Evolutionary conservation across 2,888 invertebrate species (phyloP).

Genomic region (Ochropacha duplaris): DNA sequence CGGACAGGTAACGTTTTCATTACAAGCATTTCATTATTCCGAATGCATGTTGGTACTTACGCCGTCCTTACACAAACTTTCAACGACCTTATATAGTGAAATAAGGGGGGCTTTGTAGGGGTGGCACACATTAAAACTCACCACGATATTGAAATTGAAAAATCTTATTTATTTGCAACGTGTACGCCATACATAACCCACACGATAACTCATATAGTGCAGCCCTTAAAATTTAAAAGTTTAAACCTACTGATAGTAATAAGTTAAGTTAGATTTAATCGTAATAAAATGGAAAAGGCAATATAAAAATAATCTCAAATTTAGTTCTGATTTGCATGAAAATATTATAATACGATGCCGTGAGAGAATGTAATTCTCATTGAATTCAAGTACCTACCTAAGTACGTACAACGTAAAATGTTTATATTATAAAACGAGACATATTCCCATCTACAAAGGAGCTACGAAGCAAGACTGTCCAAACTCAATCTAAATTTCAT

Average conservation of each 20-base stretch:
- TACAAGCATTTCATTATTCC: slow-evolving; percentile 24
- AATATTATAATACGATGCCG: background rate
- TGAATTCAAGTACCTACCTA: background rate
- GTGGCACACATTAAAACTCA: slow-evolving; percentile 39
- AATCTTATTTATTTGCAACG: slow-evolving; percentile 4
- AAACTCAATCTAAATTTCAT: slow-evolving; percentile 82
- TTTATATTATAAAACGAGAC: background rate
- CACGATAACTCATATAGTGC: background rate
- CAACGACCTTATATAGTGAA: slow-evolving; percentile 35
- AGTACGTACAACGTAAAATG: background rate
- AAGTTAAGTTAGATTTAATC: too few species aligned
- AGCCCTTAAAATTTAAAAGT: background rate
- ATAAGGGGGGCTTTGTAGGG: slow-evolving; percentile 34
- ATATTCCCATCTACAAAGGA: slow-evolving; percentile 41
- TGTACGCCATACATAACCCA: too few species aligned
- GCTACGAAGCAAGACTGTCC: slow-evolving; percentile 58
- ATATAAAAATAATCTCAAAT: too few species aligned
- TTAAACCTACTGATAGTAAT: background rate
- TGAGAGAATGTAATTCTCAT: background rate
- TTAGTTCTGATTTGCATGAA: background rate
- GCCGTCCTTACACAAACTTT: slow-evolving; percentile 34
- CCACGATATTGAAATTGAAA: slow-evolving; percentile 26
- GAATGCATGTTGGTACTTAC: slow-evolving; percentile 29
- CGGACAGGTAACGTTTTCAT: slow-evolving; percentile 21
- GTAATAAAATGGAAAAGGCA: too few species aligned